Base-by-base conservation (phyloP, 2,113 vertebrate genomes). In the Pseudopipra pipra region DNA sequence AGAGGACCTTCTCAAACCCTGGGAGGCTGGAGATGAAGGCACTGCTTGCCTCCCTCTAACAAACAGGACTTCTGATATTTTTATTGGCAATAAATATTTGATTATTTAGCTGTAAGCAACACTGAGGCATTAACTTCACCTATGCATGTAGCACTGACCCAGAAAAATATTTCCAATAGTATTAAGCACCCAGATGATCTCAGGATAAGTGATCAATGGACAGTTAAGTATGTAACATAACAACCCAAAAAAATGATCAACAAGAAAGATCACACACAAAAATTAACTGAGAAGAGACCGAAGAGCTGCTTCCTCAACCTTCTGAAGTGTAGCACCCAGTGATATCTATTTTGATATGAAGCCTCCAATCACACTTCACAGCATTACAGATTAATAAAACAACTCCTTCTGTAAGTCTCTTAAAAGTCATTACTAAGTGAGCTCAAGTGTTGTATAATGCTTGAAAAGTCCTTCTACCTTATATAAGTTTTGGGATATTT, bases 161-260 rank as follows among this genome's bases (percentile, higher is more conserved):
- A 81, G 85, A 87, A 74, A 89, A 85, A n/a, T 71, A 72, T 76
- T 94, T 88, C 49, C 71, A 59, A 82, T 77, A 93, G 83, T 95
- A 92, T 92, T 95, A 93, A 96, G 85, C 73, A 96, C 86, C 86
- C 93, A 96, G 95, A 92, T 75, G 72, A 96, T 65, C 77, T 92
- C 88, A 84, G 68, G 62, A 55, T 39, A 92, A 84, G 68, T 79
- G 87, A 88, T 68, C 93, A 58, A 92, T 61, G 74, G 63, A 97
- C 93, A 96, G 52, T 81, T 59, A 94, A 88, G 33, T 80, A 86
- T 8, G 88, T 85, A 93, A 89, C 75, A 21, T 61, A 90, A 95
- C 70, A 90, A 95, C 30, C 74, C 75, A 90, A 83, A 67, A 63
- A 89, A 76, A 95, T 39, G 74, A 86, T 67, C 89, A 96, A 86